Base-by-base conservation (phyloP, 2,113 vertebrate species). In the Ciconia stormi region DNA sequence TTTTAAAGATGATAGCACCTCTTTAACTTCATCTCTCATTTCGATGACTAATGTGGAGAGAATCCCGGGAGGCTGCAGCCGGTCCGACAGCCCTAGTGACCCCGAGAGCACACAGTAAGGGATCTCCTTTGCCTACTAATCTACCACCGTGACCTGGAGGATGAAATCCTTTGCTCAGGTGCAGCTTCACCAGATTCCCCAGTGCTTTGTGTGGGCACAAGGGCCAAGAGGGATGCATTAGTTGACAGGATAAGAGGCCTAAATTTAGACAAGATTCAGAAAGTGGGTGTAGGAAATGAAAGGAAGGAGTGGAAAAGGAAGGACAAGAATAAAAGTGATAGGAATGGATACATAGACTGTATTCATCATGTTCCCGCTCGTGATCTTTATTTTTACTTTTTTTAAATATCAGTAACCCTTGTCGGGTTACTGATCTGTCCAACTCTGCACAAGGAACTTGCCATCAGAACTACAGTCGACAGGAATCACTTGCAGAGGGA, bases 1-100 rank as follows among this genome's bases (percentile, higher is more conserved):
- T 87, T 93, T 91, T 77, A 69, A 93, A 95, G 91, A 90, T 20
- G 58, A 95, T 36, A 77, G 84, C 93, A 66, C 74, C 55, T 91
- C 93, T 88, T 94, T 72, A 93, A 82, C 38, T 50, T 40, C 87
- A 50, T 47, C 81, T 92, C 50, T 90, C 90, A 10, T 71, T 66
- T 49, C 6, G 29, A 59, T 91, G 95, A 96, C 40, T 94, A 89
- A 95, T 8, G 58, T 1, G 58, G 49, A 87, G 94, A 40, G 89
- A 95, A 96, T 71, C 89, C 4, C 0, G 14, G 12, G 36, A 69
- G 80, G 93, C 87, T 82, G 90, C 76, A 50, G 63, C 32, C 49
- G 8, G 81, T 6, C 30, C 11, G 3, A 42, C 62, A 81, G 78
- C 62, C 66, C 70, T 16, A 2, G 0, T 77, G 73, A 87, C 78